Evolutionary conservation across 2,797 vertebrate genomes (phyloP).

Genomic region (Anas capensis): DNA sequence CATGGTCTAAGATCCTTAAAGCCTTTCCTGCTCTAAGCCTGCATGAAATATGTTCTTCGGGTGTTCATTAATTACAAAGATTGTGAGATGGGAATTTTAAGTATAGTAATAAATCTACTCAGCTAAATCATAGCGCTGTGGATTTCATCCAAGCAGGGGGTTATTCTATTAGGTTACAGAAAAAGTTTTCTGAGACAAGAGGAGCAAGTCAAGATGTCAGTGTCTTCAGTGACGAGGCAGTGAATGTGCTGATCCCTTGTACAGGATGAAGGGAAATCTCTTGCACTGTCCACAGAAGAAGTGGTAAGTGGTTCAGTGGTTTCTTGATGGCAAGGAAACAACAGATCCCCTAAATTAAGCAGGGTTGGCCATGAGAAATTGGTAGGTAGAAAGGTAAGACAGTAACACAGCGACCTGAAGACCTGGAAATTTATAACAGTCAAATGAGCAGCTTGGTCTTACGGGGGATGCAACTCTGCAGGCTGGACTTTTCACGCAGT

Average conservation of each 20-base stretch:
- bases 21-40: not conserved
- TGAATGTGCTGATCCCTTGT: not conserved
- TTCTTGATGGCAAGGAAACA: not conserved
- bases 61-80: conserved; percentile 11
- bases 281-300: not conserved
- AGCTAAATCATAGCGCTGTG: not conserved
- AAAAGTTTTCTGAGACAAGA: not conserved
- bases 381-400: not conserved
- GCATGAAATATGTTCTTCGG: not conserved
- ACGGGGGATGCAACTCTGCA: not conserved
- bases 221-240: rapidly evolving
- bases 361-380: not conserved
- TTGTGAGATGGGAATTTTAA: conserved; percentile 23
- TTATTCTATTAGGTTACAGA: not conserved
- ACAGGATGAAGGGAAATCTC: not conserved
- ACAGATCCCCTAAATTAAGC: not conserved
- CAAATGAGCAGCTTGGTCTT: not conserved
- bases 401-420: not conserved
- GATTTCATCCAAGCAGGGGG: not conserved
- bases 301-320: not conserved
- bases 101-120: not conserved
- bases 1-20: not conserved
- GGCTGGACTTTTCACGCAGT: rapidly evolving
- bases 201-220: not conserved
- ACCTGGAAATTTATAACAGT: not conserved